Base-by-base conservation (phyloP, 2,888 invertebrate genomes). In the Bibio marci region DNA sequence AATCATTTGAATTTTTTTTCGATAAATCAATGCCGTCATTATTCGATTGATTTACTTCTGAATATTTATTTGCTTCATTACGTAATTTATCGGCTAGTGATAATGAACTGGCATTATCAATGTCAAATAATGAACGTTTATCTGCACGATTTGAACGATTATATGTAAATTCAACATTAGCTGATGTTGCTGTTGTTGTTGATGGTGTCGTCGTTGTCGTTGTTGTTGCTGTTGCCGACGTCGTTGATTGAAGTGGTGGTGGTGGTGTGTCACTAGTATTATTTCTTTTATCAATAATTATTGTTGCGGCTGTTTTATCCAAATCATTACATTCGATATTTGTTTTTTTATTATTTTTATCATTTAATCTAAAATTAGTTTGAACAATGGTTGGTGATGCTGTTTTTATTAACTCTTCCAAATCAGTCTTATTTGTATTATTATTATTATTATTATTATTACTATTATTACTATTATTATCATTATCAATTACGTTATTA, bases 111-210 rank as follows among this genome's bases (percentile, higher is more conserved):
- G 51, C 51, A 47, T 54, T 55, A 41, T 56, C 56, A 17, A 52
- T 48, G 41, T 57, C 56, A 38, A 55, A 52, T 18, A 61, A 45
- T n/a, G 55, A 55, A 39, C 62, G 57, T 49, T 62, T 62, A 30
- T 61, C 61, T 36, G 56, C 53, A 47, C 28, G 34, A 14, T 41
- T 43, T 4, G 43, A 30, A 15, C 36, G 42, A 14, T 43, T 45
- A 35, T 35, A 36, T 10, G 39, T 41, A n/a, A 39, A n/a, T 26
- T 41, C 39, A 33, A 47, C 40, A 43, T 27, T 39, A 40, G 41
- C 30, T 39, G 35, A 39, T 46, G 38, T 44, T 45, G 44, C 40
- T 40, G 37, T 33, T 26, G 30, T 15, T 8, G 13, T 14, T 28
- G 13, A 28, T 22, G 22, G 4, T 22, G 22, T 22, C 8, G 40